Evolutionary conservation across 2,888 invertebrate species (phyloP).

Genomic region (Polietes domitor): DNA sequence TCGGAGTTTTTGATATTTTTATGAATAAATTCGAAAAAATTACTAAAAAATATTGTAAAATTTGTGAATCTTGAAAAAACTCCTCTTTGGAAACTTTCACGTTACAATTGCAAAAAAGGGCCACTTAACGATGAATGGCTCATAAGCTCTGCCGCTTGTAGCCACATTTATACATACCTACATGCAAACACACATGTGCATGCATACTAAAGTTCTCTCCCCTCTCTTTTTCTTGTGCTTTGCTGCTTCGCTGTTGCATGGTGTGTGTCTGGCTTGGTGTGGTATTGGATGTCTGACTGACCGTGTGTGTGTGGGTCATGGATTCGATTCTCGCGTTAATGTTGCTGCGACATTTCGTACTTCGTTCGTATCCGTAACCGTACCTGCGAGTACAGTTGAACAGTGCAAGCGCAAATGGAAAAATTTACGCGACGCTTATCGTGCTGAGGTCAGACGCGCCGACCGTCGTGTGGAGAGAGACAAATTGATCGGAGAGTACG

Average conservation of each 20-base stretch:
- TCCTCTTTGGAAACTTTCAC: too few species aligned
- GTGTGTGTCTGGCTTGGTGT: neutral
- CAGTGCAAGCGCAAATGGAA: slow-evolving; percentile 77
- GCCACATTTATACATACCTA: too few species aligned
- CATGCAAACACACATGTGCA: too few species aligned
- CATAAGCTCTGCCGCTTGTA: too few species aligned
- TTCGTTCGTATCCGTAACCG: too few species aligned
- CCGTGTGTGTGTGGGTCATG: slow-evolving; percentile 14
- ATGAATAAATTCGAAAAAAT: too few species aligned
- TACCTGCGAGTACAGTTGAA: too few species aligned
- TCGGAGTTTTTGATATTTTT: too few species aligned
- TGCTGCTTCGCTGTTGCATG: neutral
- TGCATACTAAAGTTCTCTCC: neutral
- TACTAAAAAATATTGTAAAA: too few species aligned
- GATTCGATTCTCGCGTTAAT: neutral
- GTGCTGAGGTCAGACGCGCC: slow-evolving; percentile 68
- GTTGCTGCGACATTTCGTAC: neutral
- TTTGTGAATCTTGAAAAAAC: too few species aligned
- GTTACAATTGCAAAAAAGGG: too few species aligned
- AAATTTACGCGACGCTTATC: slow-evolving; percentile 73
- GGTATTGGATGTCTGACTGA: neutral
- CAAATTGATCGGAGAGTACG: slow-evolving; percentile 54
- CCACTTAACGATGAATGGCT: too few species aligned
- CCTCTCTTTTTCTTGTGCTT: neutral
- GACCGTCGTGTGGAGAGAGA: slow-evolving; percentile 66